Percentiles rank a stretch among this genome's conserved stretches.
Conservation (phyloP, 37 sponge, comb jelly and placozoan genomes). For the Axinella damicornis region DNA sequence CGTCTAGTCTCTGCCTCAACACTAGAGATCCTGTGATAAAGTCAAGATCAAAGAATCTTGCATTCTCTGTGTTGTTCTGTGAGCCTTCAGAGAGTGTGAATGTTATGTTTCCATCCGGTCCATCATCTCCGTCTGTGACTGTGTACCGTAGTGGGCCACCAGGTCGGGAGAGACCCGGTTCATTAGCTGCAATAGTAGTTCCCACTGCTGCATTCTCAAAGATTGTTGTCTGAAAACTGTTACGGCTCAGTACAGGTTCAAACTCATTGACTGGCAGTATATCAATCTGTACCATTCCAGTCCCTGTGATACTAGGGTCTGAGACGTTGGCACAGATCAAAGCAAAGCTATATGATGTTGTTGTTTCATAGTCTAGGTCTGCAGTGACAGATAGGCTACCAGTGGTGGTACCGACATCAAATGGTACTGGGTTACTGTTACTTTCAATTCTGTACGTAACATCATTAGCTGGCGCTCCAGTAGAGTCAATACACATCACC, state of each 20-base stretch:
- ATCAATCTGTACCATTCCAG: neutral
- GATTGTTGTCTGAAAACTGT: neutral
- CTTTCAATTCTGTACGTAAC: conserved; percentile 2
- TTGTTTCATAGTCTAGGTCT: conserved; percentile 11
- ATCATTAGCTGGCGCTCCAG: neutral
- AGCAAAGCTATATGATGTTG: neutral
- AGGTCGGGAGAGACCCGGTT: too few relatives aligned
- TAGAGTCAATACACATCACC: neutral
- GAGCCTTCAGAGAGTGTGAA: neutral
- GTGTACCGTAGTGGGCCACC: neutral
- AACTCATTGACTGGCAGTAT: conserved; percentile 39
- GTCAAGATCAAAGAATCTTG: neutral
- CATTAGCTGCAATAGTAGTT: neutral
- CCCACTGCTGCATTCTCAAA: conserved; percentile 5
- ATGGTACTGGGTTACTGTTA: neutral
- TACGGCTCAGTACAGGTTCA: conserved; percentile 4
- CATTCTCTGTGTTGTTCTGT: neutral
- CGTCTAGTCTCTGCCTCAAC: conserved; percentile 7
- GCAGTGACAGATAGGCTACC: conserved; percentile 19
- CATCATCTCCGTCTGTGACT: conserved; percentile 30
- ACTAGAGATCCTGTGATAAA: conserved; percentile 1
- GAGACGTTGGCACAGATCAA: neutral
- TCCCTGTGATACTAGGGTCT: neutral
- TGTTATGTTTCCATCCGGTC: conserved; percentile 15
- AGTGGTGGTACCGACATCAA: conserved; percentile 1